phyloP scores from a whole-genome alignment of 2,888 invertebrate species.

The Deilephila elpenor region DNA sequence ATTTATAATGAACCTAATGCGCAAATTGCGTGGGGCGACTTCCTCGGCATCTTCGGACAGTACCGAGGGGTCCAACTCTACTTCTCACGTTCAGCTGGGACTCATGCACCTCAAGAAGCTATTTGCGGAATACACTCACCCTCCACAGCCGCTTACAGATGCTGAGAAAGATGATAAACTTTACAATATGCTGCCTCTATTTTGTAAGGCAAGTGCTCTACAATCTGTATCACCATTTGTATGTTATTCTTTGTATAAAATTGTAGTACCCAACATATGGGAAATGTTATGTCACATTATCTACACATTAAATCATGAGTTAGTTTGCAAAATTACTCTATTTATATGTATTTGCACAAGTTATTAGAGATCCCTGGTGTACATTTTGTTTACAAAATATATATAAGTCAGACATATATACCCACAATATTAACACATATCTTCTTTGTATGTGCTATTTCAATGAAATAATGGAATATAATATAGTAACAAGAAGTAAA shows the following conservation, averaged over 20 bases:
- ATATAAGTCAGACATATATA: background rate
- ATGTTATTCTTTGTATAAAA: background rate
- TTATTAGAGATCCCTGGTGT: background rate
- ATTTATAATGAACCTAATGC: constrained; percentile 93
- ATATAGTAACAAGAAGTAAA: no score
- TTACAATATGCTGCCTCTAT: constrained; percentile 98
- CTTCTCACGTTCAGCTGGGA: constrained; percentile 94
- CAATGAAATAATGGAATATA: background rate
- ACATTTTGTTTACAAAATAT: constrained; percentile 14
- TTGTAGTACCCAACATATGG: background rate
- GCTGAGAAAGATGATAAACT: constrained; percentile 95
- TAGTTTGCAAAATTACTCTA: background rate
- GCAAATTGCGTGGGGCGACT: constrained; percentile 90
- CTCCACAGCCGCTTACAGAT: constrained; percentile 91
- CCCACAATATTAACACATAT: background rate
- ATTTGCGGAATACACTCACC: constrained; percentile 97
- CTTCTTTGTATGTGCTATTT: background rate
- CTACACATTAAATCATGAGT: background rate
- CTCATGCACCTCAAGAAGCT: constrained; percentile 98
- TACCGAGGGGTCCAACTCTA: constrained; percentile 85
- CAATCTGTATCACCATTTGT: background rate
- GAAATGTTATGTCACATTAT: background rate
- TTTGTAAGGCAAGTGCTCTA: constrained; percentile 92
- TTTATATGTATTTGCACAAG: background rate
- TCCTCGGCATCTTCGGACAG: constrained; percentile 81